Evolutionary conservation across 2,113 vertebrate species (phyloP).

Genomic region (Phycodurus eques): DNA sequence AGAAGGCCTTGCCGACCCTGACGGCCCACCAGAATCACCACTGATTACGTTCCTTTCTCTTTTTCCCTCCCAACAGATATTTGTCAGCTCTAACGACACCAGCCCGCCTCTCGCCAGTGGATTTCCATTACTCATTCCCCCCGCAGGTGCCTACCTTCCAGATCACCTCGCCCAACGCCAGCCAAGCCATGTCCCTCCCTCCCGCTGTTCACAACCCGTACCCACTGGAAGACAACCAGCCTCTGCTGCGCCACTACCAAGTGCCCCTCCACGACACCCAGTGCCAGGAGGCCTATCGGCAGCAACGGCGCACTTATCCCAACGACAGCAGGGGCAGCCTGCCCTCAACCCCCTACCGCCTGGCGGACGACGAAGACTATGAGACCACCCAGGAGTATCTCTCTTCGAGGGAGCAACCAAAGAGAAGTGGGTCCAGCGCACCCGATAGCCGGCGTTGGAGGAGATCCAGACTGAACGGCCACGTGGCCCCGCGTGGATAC

Average conservation of each 20-base stretch:
- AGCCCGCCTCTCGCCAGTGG: slow-evolving; percentile 91
- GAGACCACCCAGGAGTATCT: slow-evolving; percentile 96
- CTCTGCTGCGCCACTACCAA: slow-evolving; percentile 86
- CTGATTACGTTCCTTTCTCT: slow-evolving; percentile 12
- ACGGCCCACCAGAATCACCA: neutral
- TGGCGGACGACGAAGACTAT: slow-evolving; percentile 91
- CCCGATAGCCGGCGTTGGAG: slow-evolving; percentile 84
- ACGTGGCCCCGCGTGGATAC: slow-evolving; percentile 87
- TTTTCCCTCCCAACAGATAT: slow-evolving; percentile 75
- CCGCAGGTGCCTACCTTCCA: slow-evolving; percentile 94
- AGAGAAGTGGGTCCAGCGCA: slow-evolving; percentile 74
- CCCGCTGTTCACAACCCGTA: slow-evolving; percentile 86
- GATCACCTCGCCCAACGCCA: slow-evolving; percentile 93
- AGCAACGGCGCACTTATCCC: slow-evolving; percentile 86
- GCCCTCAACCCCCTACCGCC: slow-evolving; percentile 90
- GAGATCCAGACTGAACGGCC: slow-evolving; percentile 90
- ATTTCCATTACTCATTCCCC: slow-evolving; percentile 93
- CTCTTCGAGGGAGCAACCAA: slow-evolving; percentile 85
- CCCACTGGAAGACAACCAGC: slow-evolving; percentile 87
- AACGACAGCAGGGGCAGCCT: slow-evolving; percentile 91
- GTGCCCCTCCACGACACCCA: slow-evolving; percentile 85
- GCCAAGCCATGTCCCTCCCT: slow-evolving; percentile 88
- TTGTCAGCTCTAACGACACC: slow-evolving; percentile 97
- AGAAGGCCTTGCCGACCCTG: too few relatives aligned
- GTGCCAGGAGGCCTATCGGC: slow-evolving; percentile 88